Percentiles rank a stretch among this genome's conserved stretches.
Evolutionary conservation across 2,888 invertebrate species (phyloP).

Genomic region (Scrobipalpa atriplicella): DNA sequence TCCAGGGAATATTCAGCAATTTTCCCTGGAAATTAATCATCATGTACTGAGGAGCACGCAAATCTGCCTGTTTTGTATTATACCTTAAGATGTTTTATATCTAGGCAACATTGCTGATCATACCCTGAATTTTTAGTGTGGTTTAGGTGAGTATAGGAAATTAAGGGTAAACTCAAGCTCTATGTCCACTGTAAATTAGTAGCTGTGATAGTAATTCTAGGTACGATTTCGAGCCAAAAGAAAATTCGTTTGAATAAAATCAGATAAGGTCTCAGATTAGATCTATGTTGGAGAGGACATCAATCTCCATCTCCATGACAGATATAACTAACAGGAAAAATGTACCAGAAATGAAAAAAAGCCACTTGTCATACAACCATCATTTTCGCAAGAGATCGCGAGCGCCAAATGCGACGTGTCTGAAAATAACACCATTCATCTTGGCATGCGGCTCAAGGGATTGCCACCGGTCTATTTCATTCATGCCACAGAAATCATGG

Average conservation of each 20-base stretch:
- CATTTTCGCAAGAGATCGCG: slow-evolving; percentile 56
- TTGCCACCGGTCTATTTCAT: slow-evolving; percentile 22
- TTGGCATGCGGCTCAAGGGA: slow-evolving; percentile 67
- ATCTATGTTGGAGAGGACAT: background rate
- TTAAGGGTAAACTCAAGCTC: no score
- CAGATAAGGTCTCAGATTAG: background rate
- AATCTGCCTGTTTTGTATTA: no score
- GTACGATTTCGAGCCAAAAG: no score
- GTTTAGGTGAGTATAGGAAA: no score
- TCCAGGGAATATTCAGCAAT: no score
- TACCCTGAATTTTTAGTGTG: no score
- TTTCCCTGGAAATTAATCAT: no score
- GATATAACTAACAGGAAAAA: slow-evolving; percentile 23
- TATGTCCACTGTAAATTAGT: no score
- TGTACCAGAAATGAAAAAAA: slow-evolving; percentile 24
- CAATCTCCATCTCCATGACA: background rate
- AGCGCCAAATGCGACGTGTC: slow-evolving; percentile 49
- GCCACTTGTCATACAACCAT: slow-evolving; percentile 29
- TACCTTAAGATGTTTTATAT: no score
- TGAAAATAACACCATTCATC: slow-evolving; percentile 78
- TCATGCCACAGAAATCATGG: slow-evolving; percentile 12
- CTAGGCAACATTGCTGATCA: no score
- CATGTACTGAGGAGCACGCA: no score
- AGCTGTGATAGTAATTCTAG: no score
- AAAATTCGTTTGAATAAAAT: background rate